Evolutionary conservation across 2,888 invertebrate species (phyloP), one percentile per base, ranked within the genome.

Genomic region (Zaprionus lineosus): DNA sequence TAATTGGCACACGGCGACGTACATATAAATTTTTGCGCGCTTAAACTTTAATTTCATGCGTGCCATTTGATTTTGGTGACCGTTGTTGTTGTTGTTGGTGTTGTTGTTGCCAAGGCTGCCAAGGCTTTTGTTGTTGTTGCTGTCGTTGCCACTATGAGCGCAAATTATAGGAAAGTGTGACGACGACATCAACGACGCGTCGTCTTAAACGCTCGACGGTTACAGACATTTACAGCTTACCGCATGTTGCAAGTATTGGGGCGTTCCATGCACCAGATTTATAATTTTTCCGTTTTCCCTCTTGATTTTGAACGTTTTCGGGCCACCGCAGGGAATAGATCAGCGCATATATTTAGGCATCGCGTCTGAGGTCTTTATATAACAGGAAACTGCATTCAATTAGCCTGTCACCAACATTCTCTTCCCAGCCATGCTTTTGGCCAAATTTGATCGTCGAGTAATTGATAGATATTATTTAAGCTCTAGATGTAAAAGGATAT

Each of bases 21-120:
- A 79, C 85, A 79, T 82, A 84, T 70, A 78, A 83, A 81, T 82
- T 74, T 74, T 84, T 78, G 78, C 60, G 82, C 58, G 75, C 83
- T 41, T 60, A 72, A 78, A 84, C 74, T 83, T 78, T 84, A 84
- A 81, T 81, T 84, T 81, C 79, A 81, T 81, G 81, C 85, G 85
- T 81, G 76, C 83, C 67, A 84, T 84, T 84, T 82, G 84, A 84
- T 84, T 84, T 84, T 63, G 41, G 44, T 43, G 43, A 37, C 39
- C 52, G 47, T 26, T 40, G 52, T 28, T 52, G 31, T 26, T 29
- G 46, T 31, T 53, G 40, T 15, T 40, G 43, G 14, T 33, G 68
- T 41, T 33, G 46, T 34, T 53, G 40, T 12, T 40, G 43, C 16
- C 29, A 68, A 15, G 28, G 44, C 39, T 48, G 41, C n/a, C n/a